Evolutionary conservation across 2,888 invertebrate genomes (phyloP).

Genomic region (Lithophane leautieri): DNA sequence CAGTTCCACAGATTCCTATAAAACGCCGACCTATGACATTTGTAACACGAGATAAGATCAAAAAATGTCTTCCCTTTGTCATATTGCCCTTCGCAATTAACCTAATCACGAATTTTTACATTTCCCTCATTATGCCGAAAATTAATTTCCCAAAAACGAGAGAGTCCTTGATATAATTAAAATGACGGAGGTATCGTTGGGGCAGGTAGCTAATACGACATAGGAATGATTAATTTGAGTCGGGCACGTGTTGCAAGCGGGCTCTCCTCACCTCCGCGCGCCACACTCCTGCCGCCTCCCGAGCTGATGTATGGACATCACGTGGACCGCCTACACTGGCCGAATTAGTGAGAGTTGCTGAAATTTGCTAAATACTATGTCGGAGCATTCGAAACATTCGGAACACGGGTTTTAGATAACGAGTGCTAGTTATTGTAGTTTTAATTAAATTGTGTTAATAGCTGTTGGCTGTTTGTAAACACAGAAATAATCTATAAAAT

Average conservation of each 20-base stretch:
- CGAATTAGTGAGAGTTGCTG: constrained; percentile 32
- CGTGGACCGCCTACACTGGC: constrained; percentile 53
- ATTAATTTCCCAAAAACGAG: constrained; percentile 53
- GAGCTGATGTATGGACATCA: constrained; percentile 62
- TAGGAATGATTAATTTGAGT: constrained; percentile 67
- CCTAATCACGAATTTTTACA: constrained; percentile 41
- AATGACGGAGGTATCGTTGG: constrained; percentile 61
- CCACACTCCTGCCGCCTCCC: not conserved
- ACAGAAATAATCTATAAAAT: not conserved
- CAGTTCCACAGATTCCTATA: not conserved
- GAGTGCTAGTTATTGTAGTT: not conserved
- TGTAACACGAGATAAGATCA: constrained; percentile 4
- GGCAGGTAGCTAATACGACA: constrained; percentile 68
- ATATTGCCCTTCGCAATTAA: constrained; percentile 39
- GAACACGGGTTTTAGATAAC: not conserved
- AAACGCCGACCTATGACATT: not conserved
- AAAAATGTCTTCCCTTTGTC: not conserved
- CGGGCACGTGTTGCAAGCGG: constrained; percentile 60
- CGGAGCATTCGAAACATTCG: constrained; percentile 6
- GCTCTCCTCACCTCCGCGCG: not conserved
- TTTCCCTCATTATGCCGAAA: constrained; percentile 40
- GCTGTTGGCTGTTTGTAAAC: not conserved
- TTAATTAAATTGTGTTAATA: not conserved
- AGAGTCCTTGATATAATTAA: constrained; percentile 61
- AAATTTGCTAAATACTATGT: constrained; percentile 44